Percentiles rank a stretch among this genome's conserved stretches.
phyloP scores from a whole-genome alignment of 2,113 vertebrate species.

The Poicephalus gulielmi region DNA sequence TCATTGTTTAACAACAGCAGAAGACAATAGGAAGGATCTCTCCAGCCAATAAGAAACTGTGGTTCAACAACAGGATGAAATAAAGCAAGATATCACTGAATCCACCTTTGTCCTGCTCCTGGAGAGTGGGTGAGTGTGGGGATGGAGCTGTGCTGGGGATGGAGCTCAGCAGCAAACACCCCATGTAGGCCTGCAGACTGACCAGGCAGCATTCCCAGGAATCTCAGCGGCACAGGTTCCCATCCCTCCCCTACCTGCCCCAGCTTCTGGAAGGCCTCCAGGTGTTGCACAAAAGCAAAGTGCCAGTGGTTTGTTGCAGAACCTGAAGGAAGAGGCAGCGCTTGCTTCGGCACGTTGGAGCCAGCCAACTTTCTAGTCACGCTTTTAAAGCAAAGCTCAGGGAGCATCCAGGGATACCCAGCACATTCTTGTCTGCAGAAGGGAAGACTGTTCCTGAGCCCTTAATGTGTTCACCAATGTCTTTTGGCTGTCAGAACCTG shows the following conservation, averaged over 20 bases:
- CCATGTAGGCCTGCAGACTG: accelerated
- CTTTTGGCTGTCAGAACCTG: not conserved
- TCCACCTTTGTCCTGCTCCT: not conserved
- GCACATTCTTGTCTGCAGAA: not conserved
- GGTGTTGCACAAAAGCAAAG: slow-evolving; percentile 26
- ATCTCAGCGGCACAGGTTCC: accelerated
- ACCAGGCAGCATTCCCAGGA: accelerated
- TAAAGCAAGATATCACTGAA: not conserved
- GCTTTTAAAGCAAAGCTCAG: not conserved
- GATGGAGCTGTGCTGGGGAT: not conserved
- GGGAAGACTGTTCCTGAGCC: not conserved
- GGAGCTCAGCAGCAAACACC: not conserved
- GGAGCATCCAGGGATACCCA: not conserved
- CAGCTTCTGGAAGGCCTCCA: slow-evolving; percentile 12
- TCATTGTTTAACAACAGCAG: not conserved
- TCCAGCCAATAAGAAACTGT: not conserved
- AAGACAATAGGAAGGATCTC: accelerated
- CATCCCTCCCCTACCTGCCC: not conserved
- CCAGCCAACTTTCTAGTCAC: not conserved
- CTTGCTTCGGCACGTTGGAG: not conserved
- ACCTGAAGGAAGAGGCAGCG: not conserved
- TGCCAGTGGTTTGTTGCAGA: not conserved
- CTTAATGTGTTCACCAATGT: accelerated
- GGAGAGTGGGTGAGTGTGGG: not conserved
- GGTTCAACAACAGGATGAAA: accelerated